Conservation (phyloP, 2,888 invertebrate genomes). For the Drosophila acutilabella region DNA sequence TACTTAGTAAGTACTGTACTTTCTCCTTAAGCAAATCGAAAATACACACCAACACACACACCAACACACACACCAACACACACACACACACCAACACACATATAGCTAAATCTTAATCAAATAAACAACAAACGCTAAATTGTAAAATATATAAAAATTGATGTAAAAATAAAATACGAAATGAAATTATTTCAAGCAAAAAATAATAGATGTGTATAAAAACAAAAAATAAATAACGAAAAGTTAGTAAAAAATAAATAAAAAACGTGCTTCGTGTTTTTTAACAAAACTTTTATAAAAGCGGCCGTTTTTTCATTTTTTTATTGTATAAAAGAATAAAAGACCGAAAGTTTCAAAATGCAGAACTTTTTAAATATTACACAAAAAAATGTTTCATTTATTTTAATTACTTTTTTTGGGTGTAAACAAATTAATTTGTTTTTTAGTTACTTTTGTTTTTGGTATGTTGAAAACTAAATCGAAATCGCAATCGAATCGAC, state of each 20-base stretch:
- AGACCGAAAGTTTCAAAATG: slow-evolving; percentile 10
- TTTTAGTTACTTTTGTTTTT: slow-evolving; percentile 73
- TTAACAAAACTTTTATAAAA: slow-evolving; percentile 57
- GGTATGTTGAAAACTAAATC: slow-evolving; percentile 68
- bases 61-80: slow-evolving; percentile 34
- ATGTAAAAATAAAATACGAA: slow-evolving; percentile 63
- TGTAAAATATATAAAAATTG: slow-evolving; percentile 73
- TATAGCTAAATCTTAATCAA: slow-evolving; percentile 80
- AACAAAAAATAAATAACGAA: slow-evolving; percentile 41
- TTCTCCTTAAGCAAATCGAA: slow-evolving; percentile 62
- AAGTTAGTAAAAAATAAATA: slow-evolving; percentile 32
- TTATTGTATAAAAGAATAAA: slow-evolving; percentile 55
- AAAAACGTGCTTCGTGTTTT: slow-evolving; percentile 68
- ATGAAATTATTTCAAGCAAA: slow-evolving; percentile 65
- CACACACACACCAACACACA: slow-evolving; percentile 51
- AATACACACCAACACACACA: slow-evolving; percentile 5
- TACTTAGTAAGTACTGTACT: slow-evolving; percentile 81
- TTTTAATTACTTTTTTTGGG: slow-evolving; percentile 48
- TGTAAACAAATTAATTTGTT: slow-evolving; percentile 50
- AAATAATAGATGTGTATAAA: slow-evolving; percentile 58
- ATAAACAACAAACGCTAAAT: slow-evolving; percentile 65
- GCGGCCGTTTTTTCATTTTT: slow-evolving; percentile 57
- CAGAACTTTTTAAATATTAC: slow-evolving; percentile 56
- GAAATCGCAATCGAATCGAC: slow-evolving; percentile 23
- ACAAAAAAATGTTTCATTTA: slow-evolving; percentile 46